phyloP scores from a whole-genome alignment of 1,140 invertebrate species.

The Cataglyphis hispanica region DNA sequence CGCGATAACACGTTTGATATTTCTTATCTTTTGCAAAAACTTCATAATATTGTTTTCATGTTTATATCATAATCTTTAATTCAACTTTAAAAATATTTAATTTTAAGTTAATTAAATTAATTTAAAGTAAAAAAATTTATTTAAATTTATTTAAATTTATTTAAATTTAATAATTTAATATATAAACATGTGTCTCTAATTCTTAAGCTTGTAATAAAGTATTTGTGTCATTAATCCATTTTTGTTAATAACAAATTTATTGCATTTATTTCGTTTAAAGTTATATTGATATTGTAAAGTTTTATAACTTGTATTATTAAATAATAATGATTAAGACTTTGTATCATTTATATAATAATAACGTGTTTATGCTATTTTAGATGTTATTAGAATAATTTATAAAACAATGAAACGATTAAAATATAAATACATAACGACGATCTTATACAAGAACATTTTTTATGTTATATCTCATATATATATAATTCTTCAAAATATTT shows the following conservation, averaged over 20 bases:
- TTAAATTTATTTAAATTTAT: not conserved
- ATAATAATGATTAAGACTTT: not conserved
- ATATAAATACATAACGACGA: not conserved
- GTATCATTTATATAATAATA: not conserved
- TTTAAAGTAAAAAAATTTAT: too few relatives aligned
- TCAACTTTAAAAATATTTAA: not conserved
- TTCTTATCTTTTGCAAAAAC: too few relatives aligned
- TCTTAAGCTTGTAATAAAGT: not conserved
- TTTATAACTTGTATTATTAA: not conserved
- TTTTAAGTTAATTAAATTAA: too few relatives aligned
- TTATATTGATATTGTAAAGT: not conserved
- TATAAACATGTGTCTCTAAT: not conserved
- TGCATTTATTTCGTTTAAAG: not conserved
- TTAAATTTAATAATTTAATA: conserved; percentile 3
- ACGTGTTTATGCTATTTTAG: not conserved
- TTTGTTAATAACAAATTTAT: not conserved
- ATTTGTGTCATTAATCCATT: not conserved
- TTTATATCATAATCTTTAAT: too few relatives aligned
- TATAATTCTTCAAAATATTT: not conserved
- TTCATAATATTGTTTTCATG: too few relatives aligned
- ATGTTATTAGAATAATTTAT: not conserved
- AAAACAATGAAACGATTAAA: not conserved
- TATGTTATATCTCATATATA: not conserved
- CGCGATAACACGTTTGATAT: too few relatives aligned
- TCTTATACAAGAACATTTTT: not conserved